Base-by-base conservation (phyloP, 2,797 vertebrate species). In the Poeciliopsis presidionis region DNA sequence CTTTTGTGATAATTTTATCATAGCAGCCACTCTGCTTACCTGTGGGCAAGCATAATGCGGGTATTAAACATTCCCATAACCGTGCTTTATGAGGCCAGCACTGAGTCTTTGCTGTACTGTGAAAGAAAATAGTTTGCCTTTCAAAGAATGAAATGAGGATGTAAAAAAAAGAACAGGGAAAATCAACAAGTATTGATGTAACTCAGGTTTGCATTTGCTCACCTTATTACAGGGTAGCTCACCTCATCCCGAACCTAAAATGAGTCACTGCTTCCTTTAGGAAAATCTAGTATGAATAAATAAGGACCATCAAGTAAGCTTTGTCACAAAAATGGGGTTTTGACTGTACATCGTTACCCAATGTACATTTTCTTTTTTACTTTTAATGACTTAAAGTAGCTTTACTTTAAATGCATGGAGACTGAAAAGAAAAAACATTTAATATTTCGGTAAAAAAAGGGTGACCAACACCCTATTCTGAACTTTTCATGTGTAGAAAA, bases 271-370 rank as follows among this genome's bases (percentile, higher is more conserved):
- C 49, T 85, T 49, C 76, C 22, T 43, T 69, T 16, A 69, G 39
- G 36, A 67, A 67, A 67, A 67, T 43, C 36, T 67, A 67, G 87
- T 88, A 87, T 36, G 51, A 69, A 80, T 74, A 79, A 88, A 77
- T 87, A 86, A 92, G 86, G 84, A 70, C 88, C 69, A 78, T 85
- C 81, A 85, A 87, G 88, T 83, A 75, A 87, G 80, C 75, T 69
- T 85, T 85, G 89, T 83, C 57, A 81, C 80, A 82, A 87, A 88
- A 75, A 75, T 28, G 70, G 46, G 47, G 78, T 74, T 72, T 79
- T 78, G 49, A 75, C 78, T 78, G 81, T 53, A 61, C 72, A 77
- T 72, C 43, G 28, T 71, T 61, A 41, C 81, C 75, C 61, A 75
- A 79, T 73, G 71, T 36, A 65, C 57, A 14, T 18, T 69, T 65